phyloP scores from a whole-genome alignment of 2,797 vertebrate genomes.

The Anniella stebbinsi region DNA sequence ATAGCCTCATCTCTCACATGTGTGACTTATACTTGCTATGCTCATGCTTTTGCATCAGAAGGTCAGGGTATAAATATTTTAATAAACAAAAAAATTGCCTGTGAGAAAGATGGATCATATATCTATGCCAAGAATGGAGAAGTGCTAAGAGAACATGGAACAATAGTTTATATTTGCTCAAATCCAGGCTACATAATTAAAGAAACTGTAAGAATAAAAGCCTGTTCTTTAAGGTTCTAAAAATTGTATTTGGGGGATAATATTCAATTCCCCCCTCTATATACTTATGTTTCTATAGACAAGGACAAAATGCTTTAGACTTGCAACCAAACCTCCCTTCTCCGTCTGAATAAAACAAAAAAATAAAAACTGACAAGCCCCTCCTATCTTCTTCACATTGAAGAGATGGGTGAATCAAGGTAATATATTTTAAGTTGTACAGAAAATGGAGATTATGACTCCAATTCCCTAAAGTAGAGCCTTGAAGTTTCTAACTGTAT shows the following conservation, averaged over 20 bases:
- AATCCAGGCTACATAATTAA: not conserved
- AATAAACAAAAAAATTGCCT: not conserved
- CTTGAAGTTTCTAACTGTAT: slow-evolving; percentile 28
- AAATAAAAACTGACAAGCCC: too few relatives aligned
- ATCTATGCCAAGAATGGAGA: not conserved
- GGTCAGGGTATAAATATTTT: too few relatives aligned
- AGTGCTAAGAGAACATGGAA: not conserved
- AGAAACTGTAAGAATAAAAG: not conserved
- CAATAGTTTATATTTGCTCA: not conserved
- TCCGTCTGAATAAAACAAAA: too few relatives aligned
- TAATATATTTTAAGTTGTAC: not conserved
- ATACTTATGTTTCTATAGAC: too few relatives aligned
- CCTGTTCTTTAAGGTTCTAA: not conserved
- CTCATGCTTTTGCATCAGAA: not conserved
- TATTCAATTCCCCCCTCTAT: too few relatives aligned
- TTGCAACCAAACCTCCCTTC: not conserved
- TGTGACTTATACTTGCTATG: not conserved
- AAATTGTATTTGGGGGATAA: not conserved
- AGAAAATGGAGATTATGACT: not conserved
- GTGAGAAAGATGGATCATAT: not conserved
- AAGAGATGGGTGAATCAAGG: not conserved
- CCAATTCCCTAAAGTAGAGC: too few relatives aligned
- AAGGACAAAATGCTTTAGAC: not conserved
- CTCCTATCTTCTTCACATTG: too few relatives aligned
- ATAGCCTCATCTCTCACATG: not conserved